phyloP scores from a whole-genome alignment of 2,797 vertebrate species.

The Melanotaenia nigrans region DNA sequence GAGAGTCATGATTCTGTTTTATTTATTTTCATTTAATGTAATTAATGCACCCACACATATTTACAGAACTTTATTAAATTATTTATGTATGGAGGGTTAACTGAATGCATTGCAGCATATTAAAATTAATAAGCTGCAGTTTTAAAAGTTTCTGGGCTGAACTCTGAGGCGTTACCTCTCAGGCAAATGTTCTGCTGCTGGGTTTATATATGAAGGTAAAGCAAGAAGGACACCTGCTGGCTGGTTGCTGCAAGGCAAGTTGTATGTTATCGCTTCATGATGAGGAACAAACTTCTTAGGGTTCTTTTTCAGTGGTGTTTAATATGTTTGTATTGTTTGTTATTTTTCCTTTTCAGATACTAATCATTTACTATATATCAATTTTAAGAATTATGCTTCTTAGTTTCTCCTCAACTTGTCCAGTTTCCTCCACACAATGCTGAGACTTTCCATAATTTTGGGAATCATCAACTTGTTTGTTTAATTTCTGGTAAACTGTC shows the following conservation, averaged over 20 bases:
- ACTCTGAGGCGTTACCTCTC: neutral
- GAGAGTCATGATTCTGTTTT: neutral
- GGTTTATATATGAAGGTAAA: neutral
- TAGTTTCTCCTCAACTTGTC: too few species aligned
- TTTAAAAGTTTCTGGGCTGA: neutral
- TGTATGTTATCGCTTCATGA: too few species aligned
- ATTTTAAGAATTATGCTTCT: too few species aligned
- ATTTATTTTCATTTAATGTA: neutral
- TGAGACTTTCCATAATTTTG: too few species aligned
- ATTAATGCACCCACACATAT: neutral
- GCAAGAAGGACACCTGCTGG: constrained; percentile 47
- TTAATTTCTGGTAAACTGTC: too few species aligned
- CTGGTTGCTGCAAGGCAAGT: neutral
- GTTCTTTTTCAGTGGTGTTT: neutral
- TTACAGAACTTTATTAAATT: neutral
- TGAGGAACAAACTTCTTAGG: neutral
- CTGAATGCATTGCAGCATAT: neutral
- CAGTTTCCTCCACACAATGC: too few species aligned
- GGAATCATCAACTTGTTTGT: too few species aligned
- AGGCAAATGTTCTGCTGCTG: neutral
- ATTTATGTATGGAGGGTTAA: neutral
- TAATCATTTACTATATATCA: too few species aligned
- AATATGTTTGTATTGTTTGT: too few species aligned
- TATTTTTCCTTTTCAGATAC: too few species aligned
- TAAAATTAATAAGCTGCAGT: neutral